These are phyloP conservation scores for Temnopleurus reevesii DNA, from an alignment of 53 echinoderm and acorn worm species.

Conservation along the genomic window DNA sequence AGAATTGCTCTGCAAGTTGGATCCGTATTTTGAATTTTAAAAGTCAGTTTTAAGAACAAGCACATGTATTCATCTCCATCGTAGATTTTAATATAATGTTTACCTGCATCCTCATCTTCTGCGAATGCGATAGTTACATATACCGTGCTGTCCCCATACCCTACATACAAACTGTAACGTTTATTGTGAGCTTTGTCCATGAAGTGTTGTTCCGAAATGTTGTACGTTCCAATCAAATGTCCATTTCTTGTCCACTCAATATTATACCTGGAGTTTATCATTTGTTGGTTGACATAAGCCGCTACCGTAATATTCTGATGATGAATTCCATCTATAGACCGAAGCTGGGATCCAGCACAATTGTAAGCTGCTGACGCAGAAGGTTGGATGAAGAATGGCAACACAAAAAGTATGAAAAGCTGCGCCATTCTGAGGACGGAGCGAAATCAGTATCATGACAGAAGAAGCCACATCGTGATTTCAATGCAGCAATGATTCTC, in stretches of 20 bases:
- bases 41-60: background rate
- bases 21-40: background rate
- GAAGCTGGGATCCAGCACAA: background rate
- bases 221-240: background rate
- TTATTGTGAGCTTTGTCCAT: background rate
- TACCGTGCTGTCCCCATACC: background rate
- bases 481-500: too few species aligned
- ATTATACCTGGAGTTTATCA: background rate
- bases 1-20: background rate
- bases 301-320: background rate
- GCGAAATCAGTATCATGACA: too few species aligned
- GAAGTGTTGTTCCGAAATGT: background rate
- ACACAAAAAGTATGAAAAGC: background rate
- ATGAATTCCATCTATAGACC: background rate
- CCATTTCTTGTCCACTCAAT: background rate
- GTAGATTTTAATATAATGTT: background rate
- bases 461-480: too few species aligned
- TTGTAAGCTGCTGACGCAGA: background rate
- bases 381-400: background rate
- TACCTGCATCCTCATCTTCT: background rate
- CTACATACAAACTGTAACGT: background rate
- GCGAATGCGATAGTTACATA: background rate
- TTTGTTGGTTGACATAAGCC: too few species aligned
- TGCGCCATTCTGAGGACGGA: background rate
- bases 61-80: background rate